Evolutionary conservation across 2,888 invertebrate genomes (phyloP).

Genomic region (Hydriomena furcata): DNA sequence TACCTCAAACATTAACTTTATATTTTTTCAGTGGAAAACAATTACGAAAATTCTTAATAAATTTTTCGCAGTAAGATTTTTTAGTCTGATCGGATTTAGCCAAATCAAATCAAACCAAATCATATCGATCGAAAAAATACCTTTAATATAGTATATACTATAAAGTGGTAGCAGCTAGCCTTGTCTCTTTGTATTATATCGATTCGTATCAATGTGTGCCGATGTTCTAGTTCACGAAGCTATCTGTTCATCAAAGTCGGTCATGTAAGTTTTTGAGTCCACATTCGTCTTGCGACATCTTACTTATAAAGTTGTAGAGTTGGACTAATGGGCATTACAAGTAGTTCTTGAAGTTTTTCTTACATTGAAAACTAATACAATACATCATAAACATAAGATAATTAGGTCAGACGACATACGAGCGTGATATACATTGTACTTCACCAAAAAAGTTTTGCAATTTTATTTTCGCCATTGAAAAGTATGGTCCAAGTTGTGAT

Average conservation of each 20-base stretch:
- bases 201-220: conserved; percentile 36
- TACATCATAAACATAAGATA: background rate
- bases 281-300: conserved; percentile 18
- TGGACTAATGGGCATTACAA: conserved; percentile 19
- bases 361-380: conserved; percentile 1
- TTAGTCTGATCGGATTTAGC: too few species aligned
- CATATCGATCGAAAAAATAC: conserved; percentile 19
- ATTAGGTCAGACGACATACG: too few species aligned
- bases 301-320: conserved; percentile 19
- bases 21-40: too few species aligned
- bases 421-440: too few species aligned
- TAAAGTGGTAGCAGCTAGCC: conserved; percentile 20
- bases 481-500: conserved; percentile 1
- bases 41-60: too few species aligned
- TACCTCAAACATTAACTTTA: too few species aligned
- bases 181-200: conserved; percentile 29
- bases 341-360: conserved; percentile 11
- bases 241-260: conserved; percentile 40
- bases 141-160: conserved; percentile 13
- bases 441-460: background rate
- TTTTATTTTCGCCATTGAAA: background rate
- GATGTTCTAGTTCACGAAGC: conserved; percentile 33
- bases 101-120: too few species aligned
- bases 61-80: too few species aligned
- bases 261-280: conserved; percentile 38